Percentiles rank a stretch among this genome's conserved stretches.
Conservation (phyloP, 2,888 invertebrate genomes). For the Nomada ruficornis region DNA sequence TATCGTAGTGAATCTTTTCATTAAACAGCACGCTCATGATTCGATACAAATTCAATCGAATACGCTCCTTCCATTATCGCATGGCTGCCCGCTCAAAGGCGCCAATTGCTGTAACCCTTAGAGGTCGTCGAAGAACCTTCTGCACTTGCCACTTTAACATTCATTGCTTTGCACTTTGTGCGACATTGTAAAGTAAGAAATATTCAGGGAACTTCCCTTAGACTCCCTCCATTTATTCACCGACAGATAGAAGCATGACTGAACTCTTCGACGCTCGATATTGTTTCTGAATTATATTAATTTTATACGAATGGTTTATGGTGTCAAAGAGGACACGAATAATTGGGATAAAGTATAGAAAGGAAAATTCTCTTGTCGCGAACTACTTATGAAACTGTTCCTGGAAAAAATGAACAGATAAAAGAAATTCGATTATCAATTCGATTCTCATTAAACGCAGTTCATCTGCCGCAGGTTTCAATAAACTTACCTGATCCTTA, state of each 20-base stretch:
- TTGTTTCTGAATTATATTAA: neutral
- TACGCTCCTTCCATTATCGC: constrained; percentile 34
- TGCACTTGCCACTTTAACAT: neutral
- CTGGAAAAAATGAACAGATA: too few relatives aligned
- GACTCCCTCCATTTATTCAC: neutral
- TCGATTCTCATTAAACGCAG: too few relatives aligned
- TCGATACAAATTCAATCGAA: constrained; percentile 41
- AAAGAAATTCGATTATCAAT: too few relatives aligned
- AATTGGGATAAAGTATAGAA: too few relatives aligned
- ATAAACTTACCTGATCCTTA: neutral
- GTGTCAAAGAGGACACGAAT: too few relatives aligned
- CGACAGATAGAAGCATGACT: neutral
- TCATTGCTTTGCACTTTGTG: constrained; percentile 19
- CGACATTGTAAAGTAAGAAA: constrained; percentile 12
- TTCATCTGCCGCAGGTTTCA: neutral
- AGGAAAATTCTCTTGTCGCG: too few relatives aligned
- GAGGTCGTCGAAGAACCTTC: constrained; percentile 18
- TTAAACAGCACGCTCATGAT: constrained; percentile 37
- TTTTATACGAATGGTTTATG: neutral
- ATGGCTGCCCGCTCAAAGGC: constrained; percentile 23
- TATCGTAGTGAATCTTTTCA: constrained; percentile 45
- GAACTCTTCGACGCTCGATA: neutral
- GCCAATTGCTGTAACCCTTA: constrained; percentile 3
- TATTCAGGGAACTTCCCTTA: constrained; percentile 7
- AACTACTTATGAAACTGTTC: too few relatives aligned